phyloP scores from a whole-genome alignment of 2,797 vertebrate genomes.

The Pipistrellus pipistrellus region DNA sequence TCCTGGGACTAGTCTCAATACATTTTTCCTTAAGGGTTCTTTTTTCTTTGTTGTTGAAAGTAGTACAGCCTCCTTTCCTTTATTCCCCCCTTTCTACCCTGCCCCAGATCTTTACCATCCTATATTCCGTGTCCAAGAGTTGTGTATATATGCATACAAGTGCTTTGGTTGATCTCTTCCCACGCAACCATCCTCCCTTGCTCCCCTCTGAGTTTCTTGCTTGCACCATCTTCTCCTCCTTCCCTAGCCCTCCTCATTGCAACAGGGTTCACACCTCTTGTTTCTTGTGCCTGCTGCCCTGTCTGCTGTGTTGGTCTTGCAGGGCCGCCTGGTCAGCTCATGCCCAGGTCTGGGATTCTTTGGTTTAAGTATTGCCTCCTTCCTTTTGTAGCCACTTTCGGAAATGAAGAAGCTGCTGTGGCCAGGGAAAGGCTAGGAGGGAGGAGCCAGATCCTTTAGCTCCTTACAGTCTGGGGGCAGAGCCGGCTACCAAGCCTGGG shows the following conservation, averaged over 20 bases:
- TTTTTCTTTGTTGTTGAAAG: too few relatives aligned
- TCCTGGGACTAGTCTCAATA: not conserved
- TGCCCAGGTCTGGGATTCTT: not conserved
- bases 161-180: too few relatives aligned
- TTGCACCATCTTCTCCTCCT: not conserved
- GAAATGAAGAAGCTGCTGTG: not conserved
- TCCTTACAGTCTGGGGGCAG: not conserved
- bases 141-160: too few relatives aligned
- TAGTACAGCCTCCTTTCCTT: too few relatives aligned
- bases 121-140: too few relatives aligned
- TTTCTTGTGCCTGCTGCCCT: not conserved
- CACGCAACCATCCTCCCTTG: too few relatives aligned
- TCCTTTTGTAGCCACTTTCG: not conserved
- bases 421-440: not conserved
- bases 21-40: not conserved
- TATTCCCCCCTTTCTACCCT: too few relatives aligned
- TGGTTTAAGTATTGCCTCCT: not conserved
- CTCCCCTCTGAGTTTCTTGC: not conserved
- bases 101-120: too few relatives aligned
- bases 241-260: too few relatives aligned
- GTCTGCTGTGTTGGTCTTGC: not conserved
- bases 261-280: not conserved
- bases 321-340: not conserved
- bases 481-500: rapidly evolving
- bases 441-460: not conserved